These are phyloP conservation scores for Chaenogobius annularis DNA, from an alignment of 2,113 vertebrate species.

Conservation along the genomic window DNA sequence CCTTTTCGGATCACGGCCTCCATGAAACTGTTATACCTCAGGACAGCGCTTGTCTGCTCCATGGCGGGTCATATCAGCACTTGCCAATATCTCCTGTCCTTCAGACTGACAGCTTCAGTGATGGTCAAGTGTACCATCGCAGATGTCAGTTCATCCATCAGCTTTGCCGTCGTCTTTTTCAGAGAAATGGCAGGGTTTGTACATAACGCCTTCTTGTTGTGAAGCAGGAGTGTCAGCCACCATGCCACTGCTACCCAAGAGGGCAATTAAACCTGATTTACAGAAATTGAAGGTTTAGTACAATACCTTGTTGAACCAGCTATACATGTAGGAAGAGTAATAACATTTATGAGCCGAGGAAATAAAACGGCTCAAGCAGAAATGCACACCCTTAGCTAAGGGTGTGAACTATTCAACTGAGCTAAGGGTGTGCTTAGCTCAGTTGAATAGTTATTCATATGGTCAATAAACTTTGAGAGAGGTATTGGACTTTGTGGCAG, in stretches of 20 bases:
- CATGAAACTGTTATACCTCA: background rate
- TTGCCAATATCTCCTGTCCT: too few relatives aligned
- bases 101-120: background rate
- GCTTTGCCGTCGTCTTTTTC: too few relatives aligned
- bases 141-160: too few relatives aligned
- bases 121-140: background rate
- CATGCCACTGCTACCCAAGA: background rate
- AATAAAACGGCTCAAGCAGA: slow-evolving; percentile 31
- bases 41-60: too few relatives aligned
- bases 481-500: slow-evolving; percentile 44
- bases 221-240: background rate
- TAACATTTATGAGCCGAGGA: slow-evolving; percentile 5
- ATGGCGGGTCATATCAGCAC: too few relatives aligned
- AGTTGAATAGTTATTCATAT: slow-evolving; percentile 24
- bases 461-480: slow-evolving; percentile 57
- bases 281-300: background rate
- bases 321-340: background rate
- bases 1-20: background rate
- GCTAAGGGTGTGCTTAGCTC: too few relatives aligned
- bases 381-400: slow-evolving; percentile 13
- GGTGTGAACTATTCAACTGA: too few relatives aligned
- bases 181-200: background rate
- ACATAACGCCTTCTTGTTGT: background rate
- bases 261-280: background rate
- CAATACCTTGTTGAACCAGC: background rate